A percentile compares a stretch with the other conserved stretches of the same genome.
Conservation (phyloP, 2,797 vertebrate species). For the Amazonetta brasiliensis region DNA sequence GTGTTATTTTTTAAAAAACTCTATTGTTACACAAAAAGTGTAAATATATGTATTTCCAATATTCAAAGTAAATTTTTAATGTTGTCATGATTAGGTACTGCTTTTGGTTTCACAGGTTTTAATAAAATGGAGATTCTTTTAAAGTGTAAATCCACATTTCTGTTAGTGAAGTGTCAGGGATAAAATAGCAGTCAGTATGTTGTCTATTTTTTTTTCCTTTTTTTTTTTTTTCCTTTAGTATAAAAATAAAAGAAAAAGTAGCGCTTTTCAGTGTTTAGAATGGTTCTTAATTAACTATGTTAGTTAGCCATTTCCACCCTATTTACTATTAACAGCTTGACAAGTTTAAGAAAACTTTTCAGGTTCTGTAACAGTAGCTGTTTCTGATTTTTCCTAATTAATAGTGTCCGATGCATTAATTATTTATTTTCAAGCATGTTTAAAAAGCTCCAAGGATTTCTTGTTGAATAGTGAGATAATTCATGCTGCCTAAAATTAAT, state of each 20-base stretch:
- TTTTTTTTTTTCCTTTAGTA: not conserved
- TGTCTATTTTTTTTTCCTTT: too few relatives aligned
- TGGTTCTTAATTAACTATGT: slow-evolving; percentile 45
- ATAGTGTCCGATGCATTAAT: slow-evolving; percentile 33
- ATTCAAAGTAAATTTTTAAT: not conserved
- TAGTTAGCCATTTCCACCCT: slow-evolving; percentile 66
- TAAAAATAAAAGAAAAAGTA: not conserved
- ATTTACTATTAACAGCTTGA: slow-evolving; percentile 64
- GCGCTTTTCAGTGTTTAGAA: not conserved
- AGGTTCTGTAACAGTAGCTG: slow-evolving; percentile 5
- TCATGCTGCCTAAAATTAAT: slow-evolving; percentile 50
- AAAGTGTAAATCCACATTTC: not conserved
- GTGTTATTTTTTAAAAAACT: not conserved
- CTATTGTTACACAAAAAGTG: not conserved
- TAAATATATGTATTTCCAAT: not conserved
- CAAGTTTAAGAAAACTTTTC: slow-evolving; percentile 56
- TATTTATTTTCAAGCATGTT: slow-evolving; percentile 62
- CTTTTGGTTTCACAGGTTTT: not conserved
- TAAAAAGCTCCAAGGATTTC: slow-evolving; percentile 31
- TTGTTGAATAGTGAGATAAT: slow-evolving; percentile 32
- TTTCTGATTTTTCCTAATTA: slow-evolving; percentile 65
- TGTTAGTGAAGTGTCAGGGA: not conserved
- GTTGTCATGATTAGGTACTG: fast-evolving
- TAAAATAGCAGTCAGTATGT: not conserved
- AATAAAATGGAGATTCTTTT: not conserved